Evolutionary conservation across 2,888 invertebrate species (phyloP), one percentile per base, ranked within the genome.

Genomic region (Cantharis flavilabris): DNA sequence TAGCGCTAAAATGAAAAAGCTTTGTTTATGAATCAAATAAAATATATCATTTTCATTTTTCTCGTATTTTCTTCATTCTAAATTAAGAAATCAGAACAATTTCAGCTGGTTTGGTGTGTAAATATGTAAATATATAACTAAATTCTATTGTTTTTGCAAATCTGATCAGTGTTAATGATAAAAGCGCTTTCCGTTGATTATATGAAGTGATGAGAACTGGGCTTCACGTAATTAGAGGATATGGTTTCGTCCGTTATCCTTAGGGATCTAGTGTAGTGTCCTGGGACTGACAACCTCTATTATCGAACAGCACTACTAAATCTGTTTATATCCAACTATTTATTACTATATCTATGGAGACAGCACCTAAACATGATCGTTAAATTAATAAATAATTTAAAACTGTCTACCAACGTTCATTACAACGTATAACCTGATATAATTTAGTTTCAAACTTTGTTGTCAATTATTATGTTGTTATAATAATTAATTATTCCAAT

Each of bases 221-320:
- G 75, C 69, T 76, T 72, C 23, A 75, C 78, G 72, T 78, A 78
- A 78, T 78, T 78, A 78, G 78, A 75, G 75, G 73, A 72, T 72
- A 73, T 73, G 75, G 75, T 69, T 70, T 78, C 72, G 75, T 73
- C 62, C 20, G 75, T 78, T 78, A 78, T 78, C 78, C 78, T 76
- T 33, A 63, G 72, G 77, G 77, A 77, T 77, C 74, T 69, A 62
- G 49, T 62, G 20, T 62, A 72, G 72, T 75, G 72, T 72, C 73
- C 72, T 65, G 49, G 70, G 72, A 78, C 75, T 76, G 78, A 78
- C 78, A 76, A 73, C 75, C 72, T 69, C 78, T 65, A 78, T 78
- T 78, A 78, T 78, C 73, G 77, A 77, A 64, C 78, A 73, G 62
- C 16, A 62, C 62, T 64, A 63, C 75, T 76, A 76, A 75, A 78